Evolutionary conservation across 2,113 vertebrate species (phyloP).

Genomic region (Limnothrissa miodon): DNA sequence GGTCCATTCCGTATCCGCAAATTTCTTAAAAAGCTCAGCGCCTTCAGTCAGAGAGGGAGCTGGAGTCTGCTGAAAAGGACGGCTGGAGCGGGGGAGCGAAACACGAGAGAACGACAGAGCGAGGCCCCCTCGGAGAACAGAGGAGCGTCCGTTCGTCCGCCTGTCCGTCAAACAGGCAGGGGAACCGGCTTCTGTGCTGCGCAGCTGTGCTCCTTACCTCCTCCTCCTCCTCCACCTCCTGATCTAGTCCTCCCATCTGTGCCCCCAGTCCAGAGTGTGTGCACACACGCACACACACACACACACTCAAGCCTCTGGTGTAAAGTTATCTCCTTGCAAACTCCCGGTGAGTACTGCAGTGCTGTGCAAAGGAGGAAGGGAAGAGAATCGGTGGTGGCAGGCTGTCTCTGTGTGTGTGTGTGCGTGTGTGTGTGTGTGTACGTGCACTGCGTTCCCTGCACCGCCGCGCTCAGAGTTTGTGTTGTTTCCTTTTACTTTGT

Average conservation of each 20-base stretch:
- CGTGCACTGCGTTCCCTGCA: too few relatives aligned
- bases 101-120: not conserved
- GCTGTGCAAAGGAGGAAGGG: slow-evolving; percentile 43
- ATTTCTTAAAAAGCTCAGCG: not conserved
- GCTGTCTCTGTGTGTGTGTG: not conserved
- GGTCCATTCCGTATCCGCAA: slow-evolving; percentile 54
- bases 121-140: slow-evolving; percentile 37
- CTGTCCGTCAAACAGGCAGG: slow-evolving; percentile 75
- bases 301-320: not conserved
- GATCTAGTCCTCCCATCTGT: slow-evolving; percentile 60
- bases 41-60: not conserved
- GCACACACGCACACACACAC: slow-evolving; percentile 23
- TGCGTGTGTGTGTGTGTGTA: too few relatives aligned
- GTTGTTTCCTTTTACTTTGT: slow-evolving; percentile 55
- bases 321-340: not conserved
- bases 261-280: slow-evolving; percentile 44
- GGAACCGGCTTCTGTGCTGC: slow-evolving; percentile 68
- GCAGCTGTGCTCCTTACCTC: slow-evolving; percentile 80
- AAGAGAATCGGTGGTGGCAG: not conserved
- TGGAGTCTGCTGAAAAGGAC: slow-evolving; percentile 10
- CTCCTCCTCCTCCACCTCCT: slow-evolving; percentile 63
- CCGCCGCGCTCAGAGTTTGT: slow-evolving; percentile 46
- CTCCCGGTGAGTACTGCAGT: not conserved
- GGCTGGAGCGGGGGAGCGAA: slow-evolving; percentile 56
- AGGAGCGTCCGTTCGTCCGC: slow-evolving; percentile 49